A percentile compares a stretch with the other conserved stretches of the same genome.
Evolutionary conservation across 2,113 vertebrate genomes (phyloP).

Genomic region (Grantiella picta): DNA sequence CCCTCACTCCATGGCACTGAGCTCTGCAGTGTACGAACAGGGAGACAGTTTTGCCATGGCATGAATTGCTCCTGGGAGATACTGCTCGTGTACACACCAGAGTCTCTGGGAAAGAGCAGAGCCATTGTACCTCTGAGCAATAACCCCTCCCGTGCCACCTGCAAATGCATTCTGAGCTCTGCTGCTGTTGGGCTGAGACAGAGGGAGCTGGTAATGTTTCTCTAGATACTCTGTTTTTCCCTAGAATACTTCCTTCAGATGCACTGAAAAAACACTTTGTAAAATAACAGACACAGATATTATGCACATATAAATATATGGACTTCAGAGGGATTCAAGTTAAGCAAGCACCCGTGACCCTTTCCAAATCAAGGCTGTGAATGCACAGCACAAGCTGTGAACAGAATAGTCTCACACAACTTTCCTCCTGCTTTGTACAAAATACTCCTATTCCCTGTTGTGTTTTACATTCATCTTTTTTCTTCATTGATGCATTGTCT

Average conservation of each 20-base stretch:
- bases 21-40: accelerated
- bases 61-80: not conserved
- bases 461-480: not conserved
- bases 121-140: not conserved
- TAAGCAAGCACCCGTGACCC: not conserved
- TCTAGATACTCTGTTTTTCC: not conserved
- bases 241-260: not conserved
- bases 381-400: not conserved
- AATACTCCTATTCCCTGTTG: not conserved
- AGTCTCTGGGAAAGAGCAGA: not conserved
- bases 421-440: not conserved
- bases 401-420: not conserved
- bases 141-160: not conserved
- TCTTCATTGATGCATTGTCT: not conserved
- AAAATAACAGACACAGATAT: not conserved
- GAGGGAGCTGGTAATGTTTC: not conserved
- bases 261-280: not conserved
- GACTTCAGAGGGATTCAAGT: not conserved
- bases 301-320: not conserved
- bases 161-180: not conserved
- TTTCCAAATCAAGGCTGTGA: not conserved
- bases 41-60: not conserved
- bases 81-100: accelerated
- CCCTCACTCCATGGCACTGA: accelerated
- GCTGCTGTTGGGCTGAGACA: not conserved